Base-by-base conservation (phyloP, 2,888 invertebrate genomes). In the Eudasyphora cyanicolor region DNA sequence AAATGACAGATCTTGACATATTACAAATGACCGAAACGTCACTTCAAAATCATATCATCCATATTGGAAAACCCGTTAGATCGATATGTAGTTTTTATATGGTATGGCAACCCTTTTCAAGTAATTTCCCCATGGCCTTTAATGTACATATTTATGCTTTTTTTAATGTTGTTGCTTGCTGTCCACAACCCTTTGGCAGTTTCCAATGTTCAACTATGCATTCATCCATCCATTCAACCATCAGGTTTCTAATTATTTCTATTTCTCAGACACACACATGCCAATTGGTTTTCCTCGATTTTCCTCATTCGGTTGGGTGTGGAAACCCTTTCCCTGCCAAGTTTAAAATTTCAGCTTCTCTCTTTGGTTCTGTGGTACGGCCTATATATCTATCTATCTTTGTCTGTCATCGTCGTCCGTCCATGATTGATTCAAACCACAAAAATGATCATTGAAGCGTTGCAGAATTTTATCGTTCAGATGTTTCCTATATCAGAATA, bases 381-480 rank as follows among this genome's bases (percentile, higher is more conserved):
- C n/a, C n/a, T n/a, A n/a, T n/a, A n/a, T n/a, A n/a, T n/a, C n/a
- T n/a, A n/a, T n/a, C n/a, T 77, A 60, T n/a, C 17, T 24, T n/a
- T 24, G 42, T 19, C 42, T 45, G n/a, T n/a, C n/a, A n/a, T n/a
- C n/a, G n/a, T n/a, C n/a, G n/a, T n/a, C 42, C 45, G 35, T 2
- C 14, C 42, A 3, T 45, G 42, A 21, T 21, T 8, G 21, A n/a
- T 57, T 17, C n/a, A 38, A 79, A 79, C 76, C 82, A 51, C 79
- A 82, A 79, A 70, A 71, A 57, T 57, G 82, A 79, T 79, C 82
- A 82, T 73, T 82, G 79, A 79, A 76, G 82, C 82, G 76, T 82
- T 76, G 51, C 79, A 45, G 54, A 71, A 60, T 49, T 38, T 38
- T 64, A 77, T 10, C 75, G 60, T 51, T 67, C 60, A 67, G 78